These are phyloP conservation scores for Calosoma granatense DNA, from an alignment of 1,140 invertebrate species.

Conservation along the genomic window DNA sequence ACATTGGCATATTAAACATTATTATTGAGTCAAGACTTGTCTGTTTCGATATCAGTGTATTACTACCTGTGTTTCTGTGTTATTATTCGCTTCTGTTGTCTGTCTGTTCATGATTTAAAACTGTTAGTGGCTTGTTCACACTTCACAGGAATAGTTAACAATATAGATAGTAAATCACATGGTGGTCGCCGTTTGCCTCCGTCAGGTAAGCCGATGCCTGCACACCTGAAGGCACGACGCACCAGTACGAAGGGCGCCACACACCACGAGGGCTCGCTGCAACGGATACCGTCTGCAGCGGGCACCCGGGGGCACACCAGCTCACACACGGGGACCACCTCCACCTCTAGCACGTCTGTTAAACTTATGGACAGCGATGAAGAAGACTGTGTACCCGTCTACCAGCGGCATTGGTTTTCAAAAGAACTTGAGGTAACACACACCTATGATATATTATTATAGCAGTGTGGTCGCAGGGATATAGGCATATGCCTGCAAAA, in stretches of 20 bases:
- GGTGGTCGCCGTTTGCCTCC: not conserved
- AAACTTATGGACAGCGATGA: not conserved
- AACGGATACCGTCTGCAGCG: not conserved
- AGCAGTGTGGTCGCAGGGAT: too few relatives aligned
- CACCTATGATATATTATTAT: not conserved
- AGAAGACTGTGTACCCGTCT: not conserved
- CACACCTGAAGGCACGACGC: not conserved
- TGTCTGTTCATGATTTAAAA: too few relatives aligned
- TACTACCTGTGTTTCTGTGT: too few relatives aligned
- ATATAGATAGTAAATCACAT: not conserved
- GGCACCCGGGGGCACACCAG: not conserved
- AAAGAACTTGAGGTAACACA: not conserved
- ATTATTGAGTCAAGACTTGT: too few relatives aligned
- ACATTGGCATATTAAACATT: too few relatives aligned
- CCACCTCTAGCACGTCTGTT: not conserved
- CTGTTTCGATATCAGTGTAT: too few relatives aligned
- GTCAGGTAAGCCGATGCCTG: not conserved
- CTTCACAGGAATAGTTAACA: not conserved
- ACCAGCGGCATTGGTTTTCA: not conserved
- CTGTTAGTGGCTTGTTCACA: too few relatives aligned
- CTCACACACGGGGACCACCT: not conserved
- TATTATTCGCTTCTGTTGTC: too few relatives aligned
- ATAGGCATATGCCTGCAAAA: too few relatives aligned
- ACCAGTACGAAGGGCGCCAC: not conserved
- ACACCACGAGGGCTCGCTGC: not conserved